A percentile compares a stretch with the other conserved stretches of the same genome.
Conservation (phyloP, 2,888 invertebrate genomes). For the Mycogona germanica region DNA sequence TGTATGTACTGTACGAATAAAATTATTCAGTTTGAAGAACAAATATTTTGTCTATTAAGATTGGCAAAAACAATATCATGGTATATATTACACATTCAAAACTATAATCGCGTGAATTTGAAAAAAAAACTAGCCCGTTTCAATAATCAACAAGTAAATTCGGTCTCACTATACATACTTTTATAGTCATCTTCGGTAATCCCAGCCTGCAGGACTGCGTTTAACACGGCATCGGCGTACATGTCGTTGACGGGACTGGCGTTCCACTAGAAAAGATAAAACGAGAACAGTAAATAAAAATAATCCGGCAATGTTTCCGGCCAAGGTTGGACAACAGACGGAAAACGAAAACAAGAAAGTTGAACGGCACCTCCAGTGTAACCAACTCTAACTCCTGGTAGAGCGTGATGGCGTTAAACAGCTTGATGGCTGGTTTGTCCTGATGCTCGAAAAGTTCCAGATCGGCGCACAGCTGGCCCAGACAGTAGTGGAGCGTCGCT, state of each 20-base stretch:
- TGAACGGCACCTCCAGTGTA: constrained; percentile 57
- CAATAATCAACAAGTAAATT: neutral
- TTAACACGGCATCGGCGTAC: constrained; percentile 92
- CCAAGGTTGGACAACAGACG: no score
- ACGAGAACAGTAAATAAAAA: constrained; percentile 1
- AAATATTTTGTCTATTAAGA: neutral
- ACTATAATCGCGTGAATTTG: no score
- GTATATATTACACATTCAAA: neutral
- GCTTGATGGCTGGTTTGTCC: constrained; percentile 52
- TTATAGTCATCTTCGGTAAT: constrained; percentile 33
- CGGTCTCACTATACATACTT: neutral
- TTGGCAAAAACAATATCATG: neutral
- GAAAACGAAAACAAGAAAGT: no score
- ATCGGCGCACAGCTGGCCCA: constrained; percentile 35
- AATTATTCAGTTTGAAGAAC: neutral
- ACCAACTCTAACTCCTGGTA: constrained; percentile 67
- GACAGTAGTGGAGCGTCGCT: constrained; percentile 35
- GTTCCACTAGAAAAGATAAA: constrained; percentile 52
- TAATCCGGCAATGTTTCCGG: neutral
- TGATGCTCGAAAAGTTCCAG: constrained; percentile 51
- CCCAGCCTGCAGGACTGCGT: constrained; percentile 74
- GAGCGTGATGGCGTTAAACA: constrained; percentile 73
- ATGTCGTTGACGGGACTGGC: constrained; percentile 94
- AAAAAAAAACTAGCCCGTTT: no score
- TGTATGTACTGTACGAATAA: no score